A percentile compares a stretch with the other conserved stretches of the same genome.
These are phyloP conservation scores for Phengaris alcon DNA, from an alignment of 2,888 invertebrate species.

Conservation along the genomic window DNA sequence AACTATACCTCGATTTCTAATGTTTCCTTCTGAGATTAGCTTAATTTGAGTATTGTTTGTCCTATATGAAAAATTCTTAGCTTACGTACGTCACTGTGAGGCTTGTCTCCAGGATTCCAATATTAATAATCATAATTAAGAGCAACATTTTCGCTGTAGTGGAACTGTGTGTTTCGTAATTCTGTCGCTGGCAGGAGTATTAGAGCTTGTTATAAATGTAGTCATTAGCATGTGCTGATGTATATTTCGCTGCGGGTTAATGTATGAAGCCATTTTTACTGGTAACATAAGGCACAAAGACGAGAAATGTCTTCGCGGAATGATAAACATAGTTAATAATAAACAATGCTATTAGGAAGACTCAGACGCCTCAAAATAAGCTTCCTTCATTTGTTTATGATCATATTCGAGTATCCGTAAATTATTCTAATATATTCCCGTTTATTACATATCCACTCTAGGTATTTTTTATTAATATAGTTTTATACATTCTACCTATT, in stretches of 20 bases:
- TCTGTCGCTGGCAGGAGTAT: slow-evolving; percentile 27
- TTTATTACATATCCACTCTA: background rate
- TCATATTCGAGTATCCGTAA: background rate
- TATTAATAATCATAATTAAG: background rate
- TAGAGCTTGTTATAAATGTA: slow-evolving; percentile 33
- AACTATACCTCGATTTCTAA: slow-evolving; percentile 1
- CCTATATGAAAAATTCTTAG: background rate
- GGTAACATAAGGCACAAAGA: slow-evolving; percentile 27
- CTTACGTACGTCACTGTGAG: background rate
- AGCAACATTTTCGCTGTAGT: background rate
- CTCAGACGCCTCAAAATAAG: background rate
- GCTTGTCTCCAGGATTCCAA: background rate
- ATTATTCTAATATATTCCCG: background rate
- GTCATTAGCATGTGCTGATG: slow-evolving; percentile 33
- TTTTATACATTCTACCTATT: no score
- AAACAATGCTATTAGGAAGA: slow-evolving; percentile 18
- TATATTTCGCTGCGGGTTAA: slow-evolving; percentile 31
- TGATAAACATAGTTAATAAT: slow-evolving; percentile 21
- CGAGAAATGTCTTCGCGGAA: slow-evolving; percentile 2
- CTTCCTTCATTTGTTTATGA: background rate
- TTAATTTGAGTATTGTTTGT: background rate
- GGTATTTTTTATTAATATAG: no score
- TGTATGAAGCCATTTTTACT: slow-evolving; percentile 25
- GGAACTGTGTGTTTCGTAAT: background rate
- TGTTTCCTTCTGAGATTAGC: background rate